phyloP scores from a whole-genome alignment of 2,113 vertebrate genomes.

The Otolemur garnettii region DNA sequence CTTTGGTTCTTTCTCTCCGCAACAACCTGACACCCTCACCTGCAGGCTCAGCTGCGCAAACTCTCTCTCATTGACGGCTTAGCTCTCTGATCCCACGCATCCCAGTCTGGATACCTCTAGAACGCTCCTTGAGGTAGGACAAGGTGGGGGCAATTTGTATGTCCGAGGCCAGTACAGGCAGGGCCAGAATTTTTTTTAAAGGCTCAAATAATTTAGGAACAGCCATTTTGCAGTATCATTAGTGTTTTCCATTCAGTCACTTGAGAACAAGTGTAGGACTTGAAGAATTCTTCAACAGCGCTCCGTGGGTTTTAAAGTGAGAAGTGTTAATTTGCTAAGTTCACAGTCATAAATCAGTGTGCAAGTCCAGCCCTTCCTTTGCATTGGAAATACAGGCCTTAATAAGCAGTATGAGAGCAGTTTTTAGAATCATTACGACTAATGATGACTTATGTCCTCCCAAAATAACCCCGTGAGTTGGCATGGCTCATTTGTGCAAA shows the following conservation, averaged over 20 bases:
- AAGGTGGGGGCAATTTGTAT: not conserved
- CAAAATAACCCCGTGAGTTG: not conserved
- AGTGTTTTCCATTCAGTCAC: not conserved
- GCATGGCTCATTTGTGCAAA: not conserved
- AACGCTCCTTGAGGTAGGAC: not conserved
- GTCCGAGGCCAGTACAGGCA: not conserved
- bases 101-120: not conserved
- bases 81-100: not conserved
- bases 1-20: not conserved
- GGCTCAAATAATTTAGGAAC: not conserved
- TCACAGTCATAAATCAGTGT: conserved; percentile 28
- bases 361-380: conserved; percentile 2
- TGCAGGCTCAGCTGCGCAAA: not conserved
- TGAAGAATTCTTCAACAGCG: conserved; percentile 51
- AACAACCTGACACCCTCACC: not conserved
- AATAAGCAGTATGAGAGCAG: not conserved
- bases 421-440: not conserved
- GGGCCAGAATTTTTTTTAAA: not conserved
- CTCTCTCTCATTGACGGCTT: not conserved
- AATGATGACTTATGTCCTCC: not conserved
- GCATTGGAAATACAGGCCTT: not conserved
- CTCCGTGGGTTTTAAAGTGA: conserved; percentile 28
- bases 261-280: conserved; percentile 17
- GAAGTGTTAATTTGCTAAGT: conserved; percentile 54
- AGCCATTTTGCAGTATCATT: not conserved